Evolutionary conservation across 2,888 invertebrate genomes (phyloP).

Genomic region (Tiliacea citrago): DNA sequence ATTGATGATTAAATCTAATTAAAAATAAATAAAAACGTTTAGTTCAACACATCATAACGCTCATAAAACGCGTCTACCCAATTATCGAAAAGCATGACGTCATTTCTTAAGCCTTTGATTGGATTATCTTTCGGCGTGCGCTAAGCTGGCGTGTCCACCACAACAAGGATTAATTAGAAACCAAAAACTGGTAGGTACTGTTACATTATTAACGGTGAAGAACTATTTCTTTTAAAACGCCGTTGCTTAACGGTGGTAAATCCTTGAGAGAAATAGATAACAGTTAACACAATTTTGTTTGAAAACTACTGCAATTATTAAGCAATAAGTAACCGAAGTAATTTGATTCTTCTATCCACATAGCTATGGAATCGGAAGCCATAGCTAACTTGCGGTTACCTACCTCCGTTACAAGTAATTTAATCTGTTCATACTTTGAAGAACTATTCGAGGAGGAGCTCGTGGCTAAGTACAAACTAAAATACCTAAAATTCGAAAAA

Average conservation of each 20-base stretch:
- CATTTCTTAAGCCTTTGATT: conserved; percentile 37
- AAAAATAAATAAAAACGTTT: conserved; percentile 19
- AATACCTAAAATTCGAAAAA: too few species aligned
- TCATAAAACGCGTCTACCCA: conserved; percentile 21
- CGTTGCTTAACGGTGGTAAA: conserved; percentile 43
- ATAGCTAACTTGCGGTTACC: conserved; percentile 42
- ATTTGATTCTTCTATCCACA: conserved; percentile 15
- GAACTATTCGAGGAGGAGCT: not conserved
- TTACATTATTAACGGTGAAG: conserved; percentile 26
- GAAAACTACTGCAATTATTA: conserved; percentile 26
- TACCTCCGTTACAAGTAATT: conserved; percentile 44
- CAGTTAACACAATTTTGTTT: conserved; percentile 19
- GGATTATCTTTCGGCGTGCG: conserved; percentile 35
- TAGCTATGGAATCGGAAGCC: conserved; percentile 30
- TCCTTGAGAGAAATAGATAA: conserved; percentile 31
- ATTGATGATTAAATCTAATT: conserved; percentile 32
- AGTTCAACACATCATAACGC: not conserved
- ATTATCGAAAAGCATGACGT: conserved; percentile 39
- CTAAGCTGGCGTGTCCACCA: conserved; percentile 34
- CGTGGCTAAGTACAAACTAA: too few species aligned
- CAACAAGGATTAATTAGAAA: conserved; percentile 52
- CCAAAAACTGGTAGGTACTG: conserved; percentile 17
- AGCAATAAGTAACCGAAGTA: conserved; percentile 8
- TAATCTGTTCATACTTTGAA: conserved; percentile 36
- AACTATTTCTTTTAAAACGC: conserved; percentile 12